A percentile compares a stretch with the other conserved stretches of the same genome.
Evolutionary conservation across 2,113 vertebrate species (phyloP).

Genomic region (Mus spicilegus): DNA sequence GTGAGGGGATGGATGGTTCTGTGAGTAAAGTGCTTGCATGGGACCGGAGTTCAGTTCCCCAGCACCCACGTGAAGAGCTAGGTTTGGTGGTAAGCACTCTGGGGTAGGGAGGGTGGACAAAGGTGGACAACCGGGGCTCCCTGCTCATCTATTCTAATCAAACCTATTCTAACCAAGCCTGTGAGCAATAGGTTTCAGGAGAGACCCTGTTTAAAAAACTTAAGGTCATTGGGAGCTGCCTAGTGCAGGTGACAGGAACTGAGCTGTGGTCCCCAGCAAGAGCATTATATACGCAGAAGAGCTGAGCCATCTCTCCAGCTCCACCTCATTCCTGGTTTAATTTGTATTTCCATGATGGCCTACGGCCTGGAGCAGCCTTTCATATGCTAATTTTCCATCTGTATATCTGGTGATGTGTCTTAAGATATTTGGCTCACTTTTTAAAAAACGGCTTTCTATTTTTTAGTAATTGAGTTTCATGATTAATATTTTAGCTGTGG

Average conservation of each 20-base stretch:
- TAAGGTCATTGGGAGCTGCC: background rate
- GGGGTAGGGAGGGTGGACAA: background rate
- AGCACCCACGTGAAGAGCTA: background rate
- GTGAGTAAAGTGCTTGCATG: background rate
- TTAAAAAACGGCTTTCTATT: background rate
- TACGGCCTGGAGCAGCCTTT: background rate
- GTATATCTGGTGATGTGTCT: background rate
- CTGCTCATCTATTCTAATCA: too few species aligned
- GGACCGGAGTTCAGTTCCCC: background rate
- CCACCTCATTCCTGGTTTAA: background rate
- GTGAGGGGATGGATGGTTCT: background rate
- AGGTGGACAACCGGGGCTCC: background rate
- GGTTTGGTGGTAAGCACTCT: background rate
- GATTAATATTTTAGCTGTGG: background rate
- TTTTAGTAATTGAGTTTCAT: background rate
- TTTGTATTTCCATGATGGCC: background rate
- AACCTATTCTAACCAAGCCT: background rate
- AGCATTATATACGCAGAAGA: too few species aligned
- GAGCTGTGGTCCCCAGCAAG: background rate
- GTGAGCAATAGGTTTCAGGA: background rate
- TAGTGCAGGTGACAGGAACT: background rate
- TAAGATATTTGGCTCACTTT: background rate
- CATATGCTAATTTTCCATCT: background rate
- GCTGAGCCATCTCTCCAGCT: background rate
- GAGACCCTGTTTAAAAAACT: background rate